Evolutionary conservation across 2,888 invertebrate species (phyloP), one percentile per base, ranked within the genome.

Genomic region (Dascillus cervinus): DNA sequence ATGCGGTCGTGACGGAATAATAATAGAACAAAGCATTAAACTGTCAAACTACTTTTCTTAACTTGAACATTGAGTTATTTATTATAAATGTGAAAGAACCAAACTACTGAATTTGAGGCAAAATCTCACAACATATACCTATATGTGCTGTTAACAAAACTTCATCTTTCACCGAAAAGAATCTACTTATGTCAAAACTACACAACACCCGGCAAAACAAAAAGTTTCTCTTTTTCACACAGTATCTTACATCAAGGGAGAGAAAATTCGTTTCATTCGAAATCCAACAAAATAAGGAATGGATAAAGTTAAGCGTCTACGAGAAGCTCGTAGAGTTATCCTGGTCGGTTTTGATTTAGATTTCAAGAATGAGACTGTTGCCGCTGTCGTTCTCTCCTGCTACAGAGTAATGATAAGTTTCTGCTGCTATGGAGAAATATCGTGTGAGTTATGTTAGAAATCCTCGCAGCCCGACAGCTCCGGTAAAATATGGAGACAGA

Each of bases 401-500:
- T n/a, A n/a, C n/a, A n/a, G n/a, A 26, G 44, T 48, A 48, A 49
- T 49, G 52, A 49, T 49, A 48, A 52, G 44, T 50, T 51, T 43
- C 33, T 37, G 41, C 37, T 40, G 41, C 33, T 31, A 39, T 42
- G 40, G 43, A 32, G 46, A 41, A 36, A 44, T 46, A 42, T 41
- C 43, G 41, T 42, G 46, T 52, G 55, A 55, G 52, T 54, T 53
- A 55, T 53, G 50, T 53, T 41, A 36, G 42, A 41, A 36, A 42
- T 33, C 34, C 34, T 38, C 34, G 42, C 37, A 35, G 32, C 40
- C 29, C 41, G 52, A 53, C 52, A 48, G 43, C 40, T 34, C 33
- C 13, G 24, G 44, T 55, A 50, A 57, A 53, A 53, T 55, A 57
- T 56, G 55, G 56, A 57, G 56, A 58, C 55, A 53, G 52, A 57